Percentiles rank a stretch among this genome's conserved stretches.
phyloP scores from a whole-genome alignment of 2,888 invertebrate species.

The Vandiemenella viatica region DNA sequence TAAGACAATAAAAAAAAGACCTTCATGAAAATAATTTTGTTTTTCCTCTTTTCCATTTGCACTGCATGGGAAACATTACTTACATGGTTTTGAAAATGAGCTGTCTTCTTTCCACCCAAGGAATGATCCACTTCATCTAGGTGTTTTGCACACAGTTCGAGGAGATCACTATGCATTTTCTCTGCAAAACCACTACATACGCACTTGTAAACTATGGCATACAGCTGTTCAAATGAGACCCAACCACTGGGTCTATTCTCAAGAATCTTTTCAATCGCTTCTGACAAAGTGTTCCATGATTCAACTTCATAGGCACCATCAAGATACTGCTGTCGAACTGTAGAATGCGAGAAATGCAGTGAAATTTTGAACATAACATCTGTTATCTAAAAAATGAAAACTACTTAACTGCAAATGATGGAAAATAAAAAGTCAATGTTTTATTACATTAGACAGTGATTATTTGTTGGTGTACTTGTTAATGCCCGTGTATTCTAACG shows the following conservation, averaged over 20 bases:
- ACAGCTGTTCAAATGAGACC: constrained; percentile 16
- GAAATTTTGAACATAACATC: no score
- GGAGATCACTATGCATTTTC: constrained; percentile 12
- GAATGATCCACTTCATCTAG: constrained; percentile 12
- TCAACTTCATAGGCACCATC: constrained; percentile 9
- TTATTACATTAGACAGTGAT: no score
- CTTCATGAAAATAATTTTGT: not conserved
- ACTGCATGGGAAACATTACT: not conserved
- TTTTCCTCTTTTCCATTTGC: not conserved
- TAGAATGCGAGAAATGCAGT: no score
- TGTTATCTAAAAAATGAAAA: no score
- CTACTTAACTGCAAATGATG: no score
- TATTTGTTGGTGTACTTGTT: no score
- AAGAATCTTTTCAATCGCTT: constrained; percentile 13
- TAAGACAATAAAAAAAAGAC: not conserved
- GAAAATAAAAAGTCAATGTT: no score
- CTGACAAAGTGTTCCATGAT: constrained; percentile 13
- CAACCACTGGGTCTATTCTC: constrained; percentile 6
- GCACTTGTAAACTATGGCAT: constrained; percentile 15
- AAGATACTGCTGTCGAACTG: no score
- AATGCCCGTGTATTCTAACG: no score
- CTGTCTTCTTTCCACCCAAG: constrained; percentile 1
- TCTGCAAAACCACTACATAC: constrained; percentile 16
- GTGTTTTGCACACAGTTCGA: constrained; percentile 12
- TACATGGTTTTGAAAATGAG: not conserved